Evolutionary conservation across 2,888 invertebrate genomes (phyloP).

Genomic region (Trissolcus japonicus): DNA sequence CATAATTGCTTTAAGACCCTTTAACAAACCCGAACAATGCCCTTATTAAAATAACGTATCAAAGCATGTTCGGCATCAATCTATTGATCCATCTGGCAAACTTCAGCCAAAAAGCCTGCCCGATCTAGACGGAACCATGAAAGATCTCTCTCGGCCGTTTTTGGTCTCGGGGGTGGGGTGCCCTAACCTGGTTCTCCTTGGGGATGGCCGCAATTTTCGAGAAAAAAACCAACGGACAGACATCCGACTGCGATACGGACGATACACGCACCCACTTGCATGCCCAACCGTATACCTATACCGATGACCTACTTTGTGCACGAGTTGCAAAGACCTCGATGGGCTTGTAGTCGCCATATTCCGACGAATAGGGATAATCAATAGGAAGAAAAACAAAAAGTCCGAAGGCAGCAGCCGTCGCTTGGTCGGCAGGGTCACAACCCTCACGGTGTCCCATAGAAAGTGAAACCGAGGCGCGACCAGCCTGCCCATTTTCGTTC

Average conservation of each 20-base stretch:
- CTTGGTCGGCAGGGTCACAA: conserved; percentile 30
- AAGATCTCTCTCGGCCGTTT: no score
- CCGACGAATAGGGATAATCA: conserved; percentile 61
- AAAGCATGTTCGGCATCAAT: conserved; percentile 36
- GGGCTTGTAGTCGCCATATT: conserved; percentile 64
- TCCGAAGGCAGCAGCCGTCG: conserved; percentile 11
- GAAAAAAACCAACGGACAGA: conserved; percentile 23
- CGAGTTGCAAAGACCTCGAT: conserved; percentile 61
- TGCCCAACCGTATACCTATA: conserved; percentile 56
- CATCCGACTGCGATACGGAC: conserved; percentile 41
- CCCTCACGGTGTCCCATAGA: conserved; percentile 43
- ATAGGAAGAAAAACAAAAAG: conserved; percentile 62
- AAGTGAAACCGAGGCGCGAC: conserved; percentile 38
- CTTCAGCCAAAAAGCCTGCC: no score
- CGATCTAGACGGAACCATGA: no score
- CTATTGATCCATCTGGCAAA: conserved; percentile 38
- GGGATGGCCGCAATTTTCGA: neutral
- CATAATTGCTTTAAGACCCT: conserved; percentile 35
- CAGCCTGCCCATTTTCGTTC: conserved; percentile 31
- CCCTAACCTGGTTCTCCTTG: no score
- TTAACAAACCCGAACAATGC: conserved; percentile 41
- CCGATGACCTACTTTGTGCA: conserved; percentile 65
- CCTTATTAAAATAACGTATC: conserved; percentile 28
- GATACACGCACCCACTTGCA: conserved; percentile 23
- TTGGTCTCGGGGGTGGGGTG: no score